Evolutionary conservation across 2,888 invertebrate genomes (phyloP), one percentile per base, ranked within the genome.

Genomic region (Bellardia bayeri): DNA sequence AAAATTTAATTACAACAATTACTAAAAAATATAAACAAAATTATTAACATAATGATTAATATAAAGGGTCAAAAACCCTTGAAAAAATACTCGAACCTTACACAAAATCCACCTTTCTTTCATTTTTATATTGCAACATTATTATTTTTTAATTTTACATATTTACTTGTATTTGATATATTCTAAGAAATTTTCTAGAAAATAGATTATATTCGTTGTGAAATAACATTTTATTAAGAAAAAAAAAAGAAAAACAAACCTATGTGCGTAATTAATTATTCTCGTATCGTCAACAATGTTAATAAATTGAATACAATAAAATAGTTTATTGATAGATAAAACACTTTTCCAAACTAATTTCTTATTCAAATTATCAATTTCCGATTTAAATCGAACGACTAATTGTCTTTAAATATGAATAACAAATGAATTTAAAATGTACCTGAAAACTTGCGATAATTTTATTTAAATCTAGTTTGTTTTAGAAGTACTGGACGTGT

Each of bases 311-410:
- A 9, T 23, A 30, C 6, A 58, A 30, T 11, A 54, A 11, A 30
- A 58, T 58, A 9, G 23, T 49, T 63, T 63, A 49, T 30, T 14
- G 8, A 49, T 33, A 45, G 40, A 54, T 56, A 42, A 66, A 49
- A 64, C n/a, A 51, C 45, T 72, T 71, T 64, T 68, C 16, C 23
- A 68, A 72, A 2, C 68, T 82, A 14, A 82, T 82, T 81, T 86
- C 66, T 69, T 75, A 82, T 86, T 83, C 51, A 83, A 86, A 86
- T 86, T 86, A 64, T 66, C 80, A 80, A 71, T 80, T 86, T 86
- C 86, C 86, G 80, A 75, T 71, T 71, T 56, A 51, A 80, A 61
- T 40, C 14, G 49, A 45, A 63, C 30, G 5, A 51, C 30, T 72
- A 82, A 82, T 76, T 64, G 45, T 61, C 8, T n/a, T 61, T 13